Conservation (phyloP, 2,797 vertebrate genomes). For the Sebastes goodei region DNA sequence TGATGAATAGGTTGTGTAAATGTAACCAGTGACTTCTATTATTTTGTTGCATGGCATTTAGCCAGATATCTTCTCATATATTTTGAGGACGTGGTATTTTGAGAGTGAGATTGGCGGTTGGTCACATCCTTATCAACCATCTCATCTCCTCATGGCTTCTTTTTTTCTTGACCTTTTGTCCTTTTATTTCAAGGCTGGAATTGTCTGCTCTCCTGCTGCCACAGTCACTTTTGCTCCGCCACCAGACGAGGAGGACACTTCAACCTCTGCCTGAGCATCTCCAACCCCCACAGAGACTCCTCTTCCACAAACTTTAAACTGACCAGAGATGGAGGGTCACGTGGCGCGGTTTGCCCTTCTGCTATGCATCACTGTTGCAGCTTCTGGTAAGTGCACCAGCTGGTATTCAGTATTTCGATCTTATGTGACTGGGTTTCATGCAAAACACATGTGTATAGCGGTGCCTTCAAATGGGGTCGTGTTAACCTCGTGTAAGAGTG, state of each 20-base stretch:
- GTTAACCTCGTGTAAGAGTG: too few species aligned
- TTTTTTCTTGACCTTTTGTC: constrained; percentile 49
- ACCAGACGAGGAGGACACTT: constrained; percentile 43
- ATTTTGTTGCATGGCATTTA: background rate
- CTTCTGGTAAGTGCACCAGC: constrained; percentile 69
- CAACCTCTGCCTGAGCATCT: constrained; percentile 18
- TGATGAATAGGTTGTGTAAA: background rate
- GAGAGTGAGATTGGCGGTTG: background rate
- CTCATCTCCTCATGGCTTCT: constrained; percentile 5
- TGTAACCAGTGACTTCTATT: background rate
- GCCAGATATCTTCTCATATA: background rate
- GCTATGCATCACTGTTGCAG: constrained; percentile 54
- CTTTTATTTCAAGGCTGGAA: constrained; percentile 52
- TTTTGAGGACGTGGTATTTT: background rate
- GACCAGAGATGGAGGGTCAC: constrained; percentile 68
- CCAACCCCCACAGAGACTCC: constrained; percentile 35
- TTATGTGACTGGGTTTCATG: background rate
- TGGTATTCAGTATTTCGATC: background rate
- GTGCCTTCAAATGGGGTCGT: too few species aligned
- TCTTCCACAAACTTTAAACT: constrained; percentile 17
- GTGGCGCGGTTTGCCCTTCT: constrained; percentile 45
- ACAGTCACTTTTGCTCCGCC: constrained; percentile 44
- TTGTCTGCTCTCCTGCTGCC: constrained; percentile 41
- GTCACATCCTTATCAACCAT: constrained; percentile 12
- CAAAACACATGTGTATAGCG: background rate